These are phyloP conservation scores for Cerastoderma edule DNA, from an alignment of 2,888 invertebrate genomes.

Conservation along the genomic window DNA sequence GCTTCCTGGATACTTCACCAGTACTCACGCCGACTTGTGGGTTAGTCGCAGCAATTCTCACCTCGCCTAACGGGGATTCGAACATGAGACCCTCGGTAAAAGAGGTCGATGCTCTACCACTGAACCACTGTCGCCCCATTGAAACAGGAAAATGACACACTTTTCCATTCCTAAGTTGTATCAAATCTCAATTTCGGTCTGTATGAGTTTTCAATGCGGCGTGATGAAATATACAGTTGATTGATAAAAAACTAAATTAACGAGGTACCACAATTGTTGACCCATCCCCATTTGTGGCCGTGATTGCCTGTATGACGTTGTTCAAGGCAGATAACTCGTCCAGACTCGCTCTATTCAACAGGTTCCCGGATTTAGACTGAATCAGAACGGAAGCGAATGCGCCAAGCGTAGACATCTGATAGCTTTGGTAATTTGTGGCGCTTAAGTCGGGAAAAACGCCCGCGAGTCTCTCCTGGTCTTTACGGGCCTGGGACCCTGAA, in stretches of 20 bases:
- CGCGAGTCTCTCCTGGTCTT: slow-evolving; percentile 28
- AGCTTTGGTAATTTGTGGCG: slow-evolving; percentile 29
- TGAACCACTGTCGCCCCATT: neutral
- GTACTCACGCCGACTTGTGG: too few species aligned
- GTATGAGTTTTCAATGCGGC: too few species aligned
- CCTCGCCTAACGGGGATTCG: too few species aligned
- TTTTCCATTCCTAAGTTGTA: neutral
- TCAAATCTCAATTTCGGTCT: neutral
- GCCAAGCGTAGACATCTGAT: slow-evolving; percentile 24
- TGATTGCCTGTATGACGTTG: slow-evolving; percentile 24
- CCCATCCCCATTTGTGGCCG: slow-evolving; percentile 27
- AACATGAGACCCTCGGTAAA: too few species aligned
- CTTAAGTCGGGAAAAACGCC: slow-evolving; percentile 43
- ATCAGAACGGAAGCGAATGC: slow-evolving; percentile 33
- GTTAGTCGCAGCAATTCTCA: too few species aligned
- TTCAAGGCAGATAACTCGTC: slow-evolving; percentile 32
- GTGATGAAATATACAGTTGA: too few species aligned
- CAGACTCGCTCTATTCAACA: slow-evolving; percentile 29
- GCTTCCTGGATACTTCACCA: too few species aligned
- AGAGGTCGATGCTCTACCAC: too few species aligned
- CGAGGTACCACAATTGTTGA: slow-evolving; percentile 1
- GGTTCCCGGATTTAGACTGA: slow-evolving; percentile 33
- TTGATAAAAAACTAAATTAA: too few species aligned
- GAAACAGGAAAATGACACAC: neutral
- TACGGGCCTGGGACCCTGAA: slow-evolving; percentile 34